phyloP scores from a whole-genome alignment of 1,140 invertebrate species.

The Listronotus oregonensis region DNA sequence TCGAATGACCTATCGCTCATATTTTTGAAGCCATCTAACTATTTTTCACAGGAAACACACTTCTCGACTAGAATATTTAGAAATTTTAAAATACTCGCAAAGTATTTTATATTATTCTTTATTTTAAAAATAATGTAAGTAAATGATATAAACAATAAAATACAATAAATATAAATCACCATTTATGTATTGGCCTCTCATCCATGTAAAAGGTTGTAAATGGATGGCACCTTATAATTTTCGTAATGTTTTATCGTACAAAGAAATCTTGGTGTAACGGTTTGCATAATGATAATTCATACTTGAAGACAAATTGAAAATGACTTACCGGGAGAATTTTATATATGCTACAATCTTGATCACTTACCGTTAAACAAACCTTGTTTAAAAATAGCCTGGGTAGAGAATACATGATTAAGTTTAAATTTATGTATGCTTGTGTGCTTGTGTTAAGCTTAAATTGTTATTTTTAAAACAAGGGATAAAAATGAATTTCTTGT shows the following conservation, averaged over 20 bases:
- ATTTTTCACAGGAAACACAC: no score
- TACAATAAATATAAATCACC: no score
- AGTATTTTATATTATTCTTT: no score
- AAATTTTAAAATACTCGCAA: no score
- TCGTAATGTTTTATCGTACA: conserved; percentile 12
- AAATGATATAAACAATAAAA: no score
- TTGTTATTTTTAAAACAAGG: no score
- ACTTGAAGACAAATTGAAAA: conserved; percentile 13
- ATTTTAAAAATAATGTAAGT: no score
- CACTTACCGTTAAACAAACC: conserved; percentile 5
- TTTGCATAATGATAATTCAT: conserved; percentile 16
- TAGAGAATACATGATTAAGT: neutral
- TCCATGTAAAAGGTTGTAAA: neutral
- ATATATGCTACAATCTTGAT: conserved; percentile 12
- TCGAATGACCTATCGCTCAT: no score
- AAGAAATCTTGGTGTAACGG: conserved; percentile 8
- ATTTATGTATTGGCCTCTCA: neutral
- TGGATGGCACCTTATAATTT: conserved; percentile 11
- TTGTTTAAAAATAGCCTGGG: conserved; percentile 2
- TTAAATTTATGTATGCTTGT: conserved; percentile 9
- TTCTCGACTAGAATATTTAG: no score
- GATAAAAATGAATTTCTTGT: no score
- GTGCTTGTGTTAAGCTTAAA: no score
- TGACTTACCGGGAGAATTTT: conserved; percentile 10
- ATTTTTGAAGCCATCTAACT: no score